Conservation (phyloP, 1,140 invertebrate species). For the Araneus ventricosus region DNA sequence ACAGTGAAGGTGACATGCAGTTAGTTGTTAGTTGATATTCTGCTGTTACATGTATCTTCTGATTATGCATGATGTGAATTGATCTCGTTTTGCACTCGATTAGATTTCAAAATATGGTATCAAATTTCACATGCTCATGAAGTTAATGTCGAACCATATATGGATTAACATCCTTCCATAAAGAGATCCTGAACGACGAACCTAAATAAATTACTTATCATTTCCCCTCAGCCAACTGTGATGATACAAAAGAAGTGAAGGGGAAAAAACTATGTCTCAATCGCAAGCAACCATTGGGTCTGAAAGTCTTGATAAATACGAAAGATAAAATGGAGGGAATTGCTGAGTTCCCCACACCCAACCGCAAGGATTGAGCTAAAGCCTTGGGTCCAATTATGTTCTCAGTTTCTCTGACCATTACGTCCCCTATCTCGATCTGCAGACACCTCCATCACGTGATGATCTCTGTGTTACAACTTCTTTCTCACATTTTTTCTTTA, state of each 20-base stretch:
- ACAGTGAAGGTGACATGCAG: too few relatives aligned
- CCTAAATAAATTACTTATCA: not conserved
- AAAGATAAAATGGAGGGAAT: not conserved
- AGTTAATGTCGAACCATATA: too few relatives aligned
- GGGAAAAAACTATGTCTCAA: not conserved
- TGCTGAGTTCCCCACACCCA: not conserved
- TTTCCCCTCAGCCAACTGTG: not conserved
- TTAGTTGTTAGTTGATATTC: too few relatives aligned
- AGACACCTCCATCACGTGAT: slow-evolving; percentile 39
- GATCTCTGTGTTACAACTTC: slow-evolving; percentile 27
- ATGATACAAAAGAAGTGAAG: not conserved
- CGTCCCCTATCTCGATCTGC: slow-evolving; percentile 17
- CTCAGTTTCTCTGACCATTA: slow-evolving; percentile 55
- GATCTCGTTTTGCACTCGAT: too few relatives aligned
- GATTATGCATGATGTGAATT: too few relatives aligned
- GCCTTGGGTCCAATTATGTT: slow-evolving; percentile 51
- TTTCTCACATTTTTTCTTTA: not conserved
- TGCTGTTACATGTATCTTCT: too few relatives aligned
- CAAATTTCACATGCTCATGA: too few relatives aligned
- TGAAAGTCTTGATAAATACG: slow-evolving; percentile 1
- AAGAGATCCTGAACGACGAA: not conserved
- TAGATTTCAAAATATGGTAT: too few relatives aligned
- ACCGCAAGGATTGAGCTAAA: slow-evolving; percentile 4
- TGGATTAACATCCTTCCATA: not conserved
- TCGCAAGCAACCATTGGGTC: not conserved